Base-by-base conservation (phyloP, 2,888 invertebrate genomes). In the Lymantria dispar region DNA sequence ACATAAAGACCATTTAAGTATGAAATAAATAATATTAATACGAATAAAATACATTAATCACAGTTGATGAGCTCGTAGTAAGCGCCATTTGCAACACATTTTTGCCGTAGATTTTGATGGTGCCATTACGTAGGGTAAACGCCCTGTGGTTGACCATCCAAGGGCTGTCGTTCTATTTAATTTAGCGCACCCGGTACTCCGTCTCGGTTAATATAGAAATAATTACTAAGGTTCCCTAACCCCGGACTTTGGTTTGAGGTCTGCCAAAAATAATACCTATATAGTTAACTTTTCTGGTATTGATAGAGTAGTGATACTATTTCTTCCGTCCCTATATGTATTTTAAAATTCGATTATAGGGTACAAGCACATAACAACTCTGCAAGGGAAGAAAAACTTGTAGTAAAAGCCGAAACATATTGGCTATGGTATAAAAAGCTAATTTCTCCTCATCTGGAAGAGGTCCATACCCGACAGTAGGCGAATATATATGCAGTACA, bases 141-240 rank as follows among this genome's bases (percentile, higher is more conserved):
- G 77, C 70, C 65, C 72, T 72, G 78, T 82, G 78, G 74, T 60
- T 78, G 84, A 80, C 87, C 87, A 80, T 80, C 76, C 54, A 54
- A 69, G 72, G 72, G 74, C 69, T 68, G 74, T 70, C 79, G 76
- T 85, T 85, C 81, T 78, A 87, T 89, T 89, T 85, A 86, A 89
- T 89, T 87, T 83, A 81, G 78, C 84, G 65, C 87, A 85, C 74
- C 85, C 83, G 80, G 80, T 70, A 79, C 80, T 72, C 75, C 64
- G 66, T 76, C 60, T 58, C 73, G 81, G 82, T 84, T 89, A 87
- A 90, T 88, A 87, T 80, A 73, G 81, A 85, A 85, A 87, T 88
- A 87, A 89, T 90, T 87, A 87, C 80, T 82, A 74, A 79, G 67
- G 76, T 72, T 77, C 83, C 80, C 75, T 71, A 57, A 49, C 8